phyloP scores from a whole-genome alignment of 2,888 invertebrate species.

The Bedellia somnulentella region DNA sequence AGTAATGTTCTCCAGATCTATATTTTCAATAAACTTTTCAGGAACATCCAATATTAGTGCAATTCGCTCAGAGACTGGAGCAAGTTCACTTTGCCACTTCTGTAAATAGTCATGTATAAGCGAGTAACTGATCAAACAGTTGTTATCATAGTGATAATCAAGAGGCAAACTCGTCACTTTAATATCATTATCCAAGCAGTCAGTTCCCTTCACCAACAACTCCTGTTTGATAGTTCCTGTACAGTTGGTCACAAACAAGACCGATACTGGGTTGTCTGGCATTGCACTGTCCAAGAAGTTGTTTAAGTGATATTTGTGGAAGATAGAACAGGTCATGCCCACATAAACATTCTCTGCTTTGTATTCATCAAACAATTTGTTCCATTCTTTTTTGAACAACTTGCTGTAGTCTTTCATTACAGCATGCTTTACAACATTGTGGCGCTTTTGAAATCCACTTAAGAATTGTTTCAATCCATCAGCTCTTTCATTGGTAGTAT shows the following conservation, averaged over 20 bases:
- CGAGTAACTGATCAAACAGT: slow-evolving; percentile 15
- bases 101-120: slow-evolving; percentile 15
- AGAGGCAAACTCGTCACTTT: slow-evolving; percentile 16
- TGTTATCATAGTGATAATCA: slow-evolving; percentile 14
- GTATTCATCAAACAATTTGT: slow-evolving; percentile 12
- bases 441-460: slow-evolving; percentile 16
- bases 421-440: slow-evolving; percentile 17
- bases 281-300: slow-evolving; percentile 14
- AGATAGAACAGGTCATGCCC: slow-evolving; percentile 17
- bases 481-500: slow-evolving; percentile 15
- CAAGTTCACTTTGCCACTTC: slow-evolving; percentile 18
- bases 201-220: slow-evolving; percentile 16
- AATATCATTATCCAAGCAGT: slow-evolving; percentile 12
- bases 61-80: slow-evolving; percentile 12
- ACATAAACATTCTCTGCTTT: slow-evolving; percentile 16
- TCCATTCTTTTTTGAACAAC: slow-evolving; percentile 13
- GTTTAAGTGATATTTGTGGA: slow-evolving; percentile 15
- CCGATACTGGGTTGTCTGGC: slow-evolving; percentile 16
- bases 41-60: slow-evolving; percentile 16
- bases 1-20: slow-evolving; percentile 17
- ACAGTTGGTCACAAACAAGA: slow-evolving; percentile 16
- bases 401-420: slow-evolving; percentile 11
- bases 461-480: slow-evolving; percentile 19
- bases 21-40: slow-evolving; percentile 11
- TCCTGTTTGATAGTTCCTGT: slow-evolving; percentile 17